Base-by-base conservation (phyloP, 2,888 invertebrate species). In the Sialis fuliginosa region DNA sequence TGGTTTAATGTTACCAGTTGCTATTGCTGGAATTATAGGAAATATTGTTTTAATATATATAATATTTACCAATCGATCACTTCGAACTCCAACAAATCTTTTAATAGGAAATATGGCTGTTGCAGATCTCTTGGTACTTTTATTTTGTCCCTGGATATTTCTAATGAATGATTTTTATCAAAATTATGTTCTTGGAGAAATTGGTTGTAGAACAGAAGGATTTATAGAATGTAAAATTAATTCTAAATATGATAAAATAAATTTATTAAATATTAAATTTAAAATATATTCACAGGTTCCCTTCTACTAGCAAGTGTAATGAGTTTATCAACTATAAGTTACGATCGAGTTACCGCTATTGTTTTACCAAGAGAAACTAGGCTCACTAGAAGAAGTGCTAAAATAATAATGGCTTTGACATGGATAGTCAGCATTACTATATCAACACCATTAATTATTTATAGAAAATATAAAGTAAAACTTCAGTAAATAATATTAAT, bases 291-390 rank as follows among this genome's bases (percentile, higher is more conserved):
- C 62, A 31, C 65, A 77, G 85, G 81, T 41, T 68, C 79, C 1
- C 69, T 85, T 45, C 69, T 89, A 2, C 66, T 90, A 45, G 77
- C 85, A 3, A 81, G 82, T 42, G 83, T 89, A 0, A 74, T 82
- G 50, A 87, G 82, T 48, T 69, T 90, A 48, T 77, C 82, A 34
- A 72, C 79, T 22, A 81, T 90, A 0, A 86, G 85, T 44, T 87
- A 86, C 57, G 88, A 90, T 59, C 73, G 90, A 13, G 67, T 90
- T 30, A 83, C 86, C 4, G 85, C 85, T 6, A 85, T 90, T 39
- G 81, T 81, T 0, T 62, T 82, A 48, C 81, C 85, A 0, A 67
- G 74, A 55, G 81, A 83, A 53, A 78, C 79, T 0, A 74, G 81
- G 51, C 63, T 88, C 44, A 79, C 77, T 1, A 71, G 72, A 44